Percentiles rank a stretch among this genome's conserved stretches.
phyloP scores from a whole-genome alignment of 2,797 vertebrate species.

The Gallinago solitaria region DNA sequence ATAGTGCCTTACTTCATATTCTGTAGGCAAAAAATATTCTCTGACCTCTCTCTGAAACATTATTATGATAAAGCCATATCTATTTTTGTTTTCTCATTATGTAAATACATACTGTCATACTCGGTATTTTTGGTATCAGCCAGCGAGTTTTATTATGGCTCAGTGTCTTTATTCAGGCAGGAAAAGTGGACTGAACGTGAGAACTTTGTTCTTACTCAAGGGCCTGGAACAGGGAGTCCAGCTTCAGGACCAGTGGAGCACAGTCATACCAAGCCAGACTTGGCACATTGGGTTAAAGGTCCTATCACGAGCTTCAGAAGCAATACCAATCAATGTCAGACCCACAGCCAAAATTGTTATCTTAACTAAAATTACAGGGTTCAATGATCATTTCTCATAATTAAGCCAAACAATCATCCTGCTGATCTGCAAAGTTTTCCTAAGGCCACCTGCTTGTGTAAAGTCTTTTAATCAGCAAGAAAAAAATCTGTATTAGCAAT shows the following conservation, averaged over 20 bases:
- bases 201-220: background rate
- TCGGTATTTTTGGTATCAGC: background rate
- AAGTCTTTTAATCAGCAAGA: background rate
- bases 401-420: constrained; percentile 2
- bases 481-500: background rate
- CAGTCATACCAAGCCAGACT: background rate
- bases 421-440: background rate
- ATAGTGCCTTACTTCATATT: background rate
- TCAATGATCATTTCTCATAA: background rate
- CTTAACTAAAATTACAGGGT: background rate
- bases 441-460: background rate
- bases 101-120: background rate
- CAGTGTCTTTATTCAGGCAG: constrained; percentile 7
- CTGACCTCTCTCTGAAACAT: background rate
- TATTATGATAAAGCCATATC: background rate
- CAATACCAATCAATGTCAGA: constrained; percentile 62
- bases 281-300: constrained; percentile 65
- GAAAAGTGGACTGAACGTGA: background rate
- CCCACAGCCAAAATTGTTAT: background rate
- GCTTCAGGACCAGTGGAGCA: background rate
- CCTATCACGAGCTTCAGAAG: constrained; percentile 36
- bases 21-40: background rate
- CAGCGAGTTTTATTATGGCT: background rate
- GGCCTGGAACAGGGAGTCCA: constrained; percentile 9
- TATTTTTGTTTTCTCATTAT: constrained; percentile 3